A percentile compares a stretch with the other conserved stretches of the same genome.
These are phyloP conservation scores for Ibidorhyncha struthersii DNA, from an alignment of 2,113 vertebrate species.

Conservation along the genomic window DNA sequence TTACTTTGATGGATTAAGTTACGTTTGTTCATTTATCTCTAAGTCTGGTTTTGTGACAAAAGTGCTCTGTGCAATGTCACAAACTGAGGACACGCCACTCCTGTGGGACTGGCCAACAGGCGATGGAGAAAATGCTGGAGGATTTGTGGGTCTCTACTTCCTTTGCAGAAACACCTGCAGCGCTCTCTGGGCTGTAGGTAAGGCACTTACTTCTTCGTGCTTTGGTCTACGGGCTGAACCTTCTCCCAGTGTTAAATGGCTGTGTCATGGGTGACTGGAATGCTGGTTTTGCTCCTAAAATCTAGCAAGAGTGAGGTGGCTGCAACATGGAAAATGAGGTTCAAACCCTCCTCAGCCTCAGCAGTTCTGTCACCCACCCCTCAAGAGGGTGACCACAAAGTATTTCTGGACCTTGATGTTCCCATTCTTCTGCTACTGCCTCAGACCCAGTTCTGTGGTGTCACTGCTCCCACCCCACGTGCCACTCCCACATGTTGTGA, in stretches of 20 bases:
- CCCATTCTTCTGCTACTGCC: not conserved
- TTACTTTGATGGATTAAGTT: not conserved
- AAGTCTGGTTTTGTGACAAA: not conserved
- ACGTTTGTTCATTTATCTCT: not conserved
- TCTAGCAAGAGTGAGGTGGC: not conserved
- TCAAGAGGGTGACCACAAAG: not conserved
- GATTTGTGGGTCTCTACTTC: not conserved
- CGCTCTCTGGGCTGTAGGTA: not conserved
- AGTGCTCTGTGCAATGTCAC: not conserved
- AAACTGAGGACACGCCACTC: not conserved
- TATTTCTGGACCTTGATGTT: accelerated
- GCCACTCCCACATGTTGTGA: not conserved
- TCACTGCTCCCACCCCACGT: not conserved
- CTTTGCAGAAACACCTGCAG: not conserved
- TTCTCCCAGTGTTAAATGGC: not conserved
- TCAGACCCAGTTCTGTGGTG: not conserved
- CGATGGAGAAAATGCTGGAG: not conserved
- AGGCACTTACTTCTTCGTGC: not conserved
- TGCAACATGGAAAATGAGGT: accelerated
- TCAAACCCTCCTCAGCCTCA: not conserved
- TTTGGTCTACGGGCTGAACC: not conserved
- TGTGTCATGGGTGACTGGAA: not conserved
- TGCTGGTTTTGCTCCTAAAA: not conserved
- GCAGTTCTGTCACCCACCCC: not conserved
- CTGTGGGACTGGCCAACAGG: not conserved